Conservation (phyloP, 2,888 invertebrate genomes). For the Poecilobothrus nobilitatus region DNA sequence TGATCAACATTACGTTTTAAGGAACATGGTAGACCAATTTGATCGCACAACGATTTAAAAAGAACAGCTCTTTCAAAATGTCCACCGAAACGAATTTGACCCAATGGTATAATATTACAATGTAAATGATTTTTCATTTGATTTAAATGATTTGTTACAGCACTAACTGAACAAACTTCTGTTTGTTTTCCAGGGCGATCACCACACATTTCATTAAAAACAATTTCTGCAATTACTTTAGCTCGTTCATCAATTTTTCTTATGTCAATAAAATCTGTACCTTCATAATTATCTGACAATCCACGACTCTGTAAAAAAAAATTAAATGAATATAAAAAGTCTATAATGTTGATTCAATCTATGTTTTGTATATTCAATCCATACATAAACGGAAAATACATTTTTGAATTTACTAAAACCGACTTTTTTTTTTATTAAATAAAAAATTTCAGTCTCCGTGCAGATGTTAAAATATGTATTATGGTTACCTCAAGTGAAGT, state of each 20-base stretch:
- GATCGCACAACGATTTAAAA: too few species aligned
- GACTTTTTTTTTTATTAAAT: too few species aligned
- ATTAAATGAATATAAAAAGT: not conserved
- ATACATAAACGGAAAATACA: too few species aligned
- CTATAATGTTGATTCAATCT: not conserved
- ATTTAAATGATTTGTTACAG: conserved; percentile 45
- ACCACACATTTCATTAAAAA: conserved; percentile 49
- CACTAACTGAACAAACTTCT: conserved; percentile 41
- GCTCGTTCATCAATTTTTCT: conserved; percentile 33
- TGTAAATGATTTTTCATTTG: conserved; percentile 44
- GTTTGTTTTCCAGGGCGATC: conserved; percentile 41
- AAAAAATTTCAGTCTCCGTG: too few species aligned
- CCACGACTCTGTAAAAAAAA: conserved; percentile 16
- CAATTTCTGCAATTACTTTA: conserved; percentile 46
- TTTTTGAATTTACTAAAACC: too few species aligned
- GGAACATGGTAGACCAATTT: too few species aligned
- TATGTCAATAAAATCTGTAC: conserved; percentile 32
- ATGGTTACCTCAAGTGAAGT: too few species aligned
- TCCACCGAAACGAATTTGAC: too few species aligned
- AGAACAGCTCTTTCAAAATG: too few species aligned
- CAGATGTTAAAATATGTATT: too few species aligned
- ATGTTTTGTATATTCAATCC: too few species aligned
- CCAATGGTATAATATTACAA: conserved; percentile 49
- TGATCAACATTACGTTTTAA: too few species aligned
- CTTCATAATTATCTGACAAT: conserved; percentile 28